These are phyloP conservation scores for Cynopterus sphinx DNA, from an alignment of 2,797 vertebrate species.

Conservation along the genomic window DNA sequence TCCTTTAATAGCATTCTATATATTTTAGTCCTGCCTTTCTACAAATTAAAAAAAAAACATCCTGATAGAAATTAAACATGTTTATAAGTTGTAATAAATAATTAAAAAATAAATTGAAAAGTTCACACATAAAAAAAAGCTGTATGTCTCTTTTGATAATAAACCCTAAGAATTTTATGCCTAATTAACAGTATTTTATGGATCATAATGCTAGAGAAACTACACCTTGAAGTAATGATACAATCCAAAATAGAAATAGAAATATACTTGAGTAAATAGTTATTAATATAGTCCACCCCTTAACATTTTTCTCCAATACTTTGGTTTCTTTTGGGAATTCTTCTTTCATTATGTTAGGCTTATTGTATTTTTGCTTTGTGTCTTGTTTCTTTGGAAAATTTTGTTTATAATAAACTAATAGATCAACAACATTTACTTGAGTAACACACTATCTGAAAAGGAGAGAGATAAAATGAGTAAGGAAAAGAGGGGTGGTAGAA, in stretches of 20 bases:
- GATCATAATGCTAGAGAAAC: not conserved
- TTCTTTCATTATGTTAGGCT: not conserved
- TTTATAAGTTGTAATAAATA: not conserved
- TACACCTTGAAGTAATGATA: not conserved
- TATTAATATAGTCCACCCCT: not conserved
- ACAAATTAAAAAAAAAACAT: not conserved
- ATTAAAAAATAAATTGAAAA: not conserved
- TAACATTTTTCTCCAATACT: not conserved
- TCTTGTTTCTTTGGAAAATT: conserved; percentile 19
- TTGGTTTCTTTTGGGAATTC: not conserved
- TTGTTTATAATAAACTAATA: not conserved
- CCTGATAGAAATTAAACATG: not conserved
- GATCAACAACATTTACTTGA: not conserved
- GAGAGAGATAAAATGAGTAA: not conserved
- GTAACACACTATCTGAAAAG: not conserved
- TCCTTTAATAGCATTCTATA: not conserved
- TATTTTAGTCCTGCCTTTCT: not conserved
- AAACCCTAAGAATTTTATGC: not conserved
- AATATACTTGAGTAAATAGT: not conserved
- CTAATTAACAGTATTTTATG: not conserved
- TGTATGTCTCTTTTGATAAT: not conserved
- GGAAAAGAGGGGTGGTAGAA: not conserved
- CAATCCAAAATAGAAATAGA: conserved; percentile 5
- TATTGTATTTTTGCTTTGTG: not conserved
- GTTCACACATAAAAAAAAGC: not conserved